A percentile compares a stretch with the other conserved stretches of the same genome.
These are phyloP conservation scores for Mesopsocus fuscifrons DNA, from an alignment of 2,888 invertebrate species.

Conservation along the genomic window DNA sequence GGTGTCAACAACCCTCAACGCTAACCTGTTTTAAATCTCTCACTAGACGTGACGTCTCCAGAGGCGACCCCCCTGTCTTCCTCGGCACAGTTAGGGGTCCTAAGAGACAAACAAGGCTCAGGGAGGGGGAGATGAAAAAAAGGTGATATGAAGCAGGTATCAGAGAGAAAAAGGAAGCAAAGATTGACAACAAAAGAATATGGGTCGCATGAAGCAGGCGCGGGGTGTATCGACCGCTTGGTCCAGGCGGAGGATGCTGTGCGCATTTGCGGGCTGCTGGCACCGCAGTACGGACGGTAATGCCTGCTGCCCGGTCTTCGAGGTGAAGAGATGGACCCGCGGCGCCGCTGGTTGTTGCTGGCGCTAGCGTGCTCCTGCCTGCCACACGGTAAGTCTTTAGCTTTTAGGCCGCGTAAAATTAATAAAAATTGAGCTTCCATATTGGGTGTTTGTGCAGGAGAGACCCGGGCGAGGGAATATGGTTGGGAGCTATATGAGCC, in stretches of 20 bases:
- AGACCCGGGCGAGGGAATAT: too few relatives aligned
- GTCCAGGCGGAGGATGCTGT: slow-evolving; percentile 5
- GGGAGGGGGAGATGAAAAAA: not conserved
- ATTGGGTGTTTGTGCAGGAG: too few relatives aligned
- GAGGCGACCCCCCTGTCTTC: too few relatives aligned
- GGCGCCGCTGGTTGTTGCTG: slow-evolving; percentile 8
- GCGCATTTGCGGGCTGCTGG: slow-evolving; percentile 2
- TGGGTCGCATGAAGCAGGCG: slow-evolving; percentile 7
- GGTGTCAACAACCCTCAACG: too few relatives aligned
- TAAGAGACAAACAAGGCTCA: too few relatives aligned
- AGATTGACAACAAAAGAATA: slow-evolving; percentile 10
- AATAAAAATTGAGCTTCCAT: too few relatives aligned
- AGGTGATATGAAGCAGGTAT: not conserved
- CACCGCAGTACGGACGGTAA: not conserved
- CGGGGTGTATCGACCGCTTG: slow-evolving; percentile 2
- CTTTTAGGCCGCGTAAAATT: too few relatives aligned
- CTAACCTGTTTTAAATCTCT: too few relatives aligned
- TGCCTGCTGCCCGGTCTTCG: not conserved
- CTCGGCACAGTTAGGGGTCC: too few relatives aligned
- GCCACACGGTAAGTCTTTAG: slow-evolving; percentile 8
- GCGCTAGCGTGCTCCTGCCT: slow-evolving; percentile 8
- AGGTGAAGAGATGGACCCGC: slow-evolving; percentile 7
- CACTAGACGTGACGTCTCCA: too few relatives aligned
- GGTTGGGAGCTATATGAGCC: too few relatives aligned
- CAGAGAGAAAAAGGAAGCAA: slow-evolving; percentile 1